Conservation (phyloP, 2,888 invertebrate genomes). For the Schrankia costaestrigalis region DNA sequence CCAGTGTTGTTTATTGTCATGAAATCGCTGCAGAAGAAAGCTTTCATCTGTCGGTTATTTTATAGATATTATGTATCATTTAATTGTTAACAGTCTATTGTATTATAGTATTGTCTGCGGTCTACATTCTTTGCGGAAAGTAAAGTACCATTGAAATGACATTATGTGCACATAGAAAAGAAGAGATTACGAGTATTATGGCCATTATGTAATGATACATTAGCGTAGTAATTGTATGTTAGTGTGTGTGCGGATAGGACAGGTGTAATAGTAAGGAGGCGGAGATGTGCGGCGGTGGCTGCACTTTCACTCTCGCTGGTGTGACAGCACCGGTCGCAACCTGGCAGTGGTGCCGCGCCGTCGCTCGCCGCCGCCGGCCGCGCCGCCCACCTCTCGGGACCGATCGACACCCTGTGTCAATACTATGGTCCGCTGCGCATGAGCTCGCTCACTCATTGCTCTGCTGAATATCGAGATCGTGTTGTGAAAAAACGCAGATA, state of each 20-base stretch:
- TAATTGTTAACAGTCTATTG: too few relatives aligned
- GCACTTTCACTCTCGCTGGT: conserved; percentile 75
- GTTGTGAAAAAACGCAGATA: conserved; percentile 53
- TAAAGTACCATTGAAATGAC: conserved; percentile 8
- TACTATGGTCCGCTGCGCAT: conserved; percentile 58
- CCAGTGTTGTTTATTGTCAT: too few relatives aligned
- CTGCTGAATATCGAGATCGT: conserved; percentile 58
- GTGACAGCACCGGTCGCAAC: conserved; percentile 46
- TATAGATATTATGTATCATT: too few relatives aligned
- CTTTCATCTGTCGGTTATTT: too few relatives aligned
- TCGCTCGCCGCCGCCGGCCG: conserved; percentile 61
- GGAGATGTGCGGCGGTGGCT: conserved; percentile 61
- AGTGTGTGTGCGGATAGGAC: conserved; percentile 49
- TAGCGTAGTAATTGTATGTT: conserved; percentile 44
- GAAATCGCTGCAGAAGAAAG: too few relatives aligned
- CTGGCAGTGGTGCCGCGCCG: conserved; percentile 68
- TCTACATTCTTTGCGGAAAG: too few relatives aligned
- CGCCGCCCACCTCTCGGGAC: conserved; percentile 43
- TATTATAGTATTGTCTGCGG: too few relatives aligned
- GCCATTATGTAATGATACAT: conserved; percentile 44
- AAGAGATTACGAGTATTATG: conserved; percentile 44
- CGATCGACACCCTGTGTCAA: conserved; percentile 57
- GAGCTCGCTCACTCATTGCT: conserved; percentile 53
- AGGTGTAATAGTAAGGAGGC: conserved; percentile 51
- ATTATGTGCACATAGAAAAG: conserved; percentile 18